Evolutionary conservation across 1,140 invertebrate species (phyloP).

Genomic region (Antheraea mylitta): DNA sequence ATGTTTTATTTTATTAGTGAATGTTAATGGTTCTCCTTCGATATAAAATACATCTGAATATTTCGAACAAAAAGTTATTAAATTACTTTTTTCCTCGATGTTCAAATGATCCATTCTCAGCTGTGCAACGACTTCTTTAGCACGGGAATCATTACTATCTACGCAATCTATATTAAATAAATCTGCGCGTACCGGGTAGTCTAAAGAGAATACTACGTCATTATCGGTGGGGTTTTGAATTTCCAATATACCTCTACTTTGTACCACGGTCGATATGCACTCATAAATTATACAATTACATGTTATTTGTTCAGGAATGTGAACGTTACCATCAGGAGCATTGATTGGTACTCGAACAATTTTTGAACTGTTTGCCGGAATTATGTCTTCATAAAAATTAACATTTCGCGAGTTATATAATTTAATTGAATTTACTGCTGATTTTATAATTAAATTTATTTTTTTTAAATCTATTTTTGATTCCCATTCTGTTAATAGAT

Average conservation of each 20-base stretch:
- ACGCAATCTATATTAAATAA: conserved; percentile 13
- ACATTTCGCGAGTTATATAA: conserved; percentile 23
- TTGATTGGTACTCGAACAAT: conserved; percentile 22
- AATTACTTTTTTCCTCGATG: no score
- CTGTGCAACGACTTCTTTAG: no score
- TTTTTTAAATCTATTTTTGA: no score
- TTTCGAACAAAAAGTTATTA: conserved; percentile 14
- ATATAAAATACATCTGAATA: conserved; percentile 17
- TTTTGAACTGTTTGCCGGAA: conserved; percentile 23
- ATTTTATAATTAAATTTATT: no score
- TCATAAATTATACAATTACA: conserved; percentile 26
- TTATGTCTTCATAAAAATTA: conserved; percentile 23
- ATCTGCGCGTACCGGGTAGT: not conserved
- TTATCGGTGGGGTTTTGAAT: conserved; percentile 18
- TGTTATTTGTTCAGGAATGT: conserved; percentile 20
- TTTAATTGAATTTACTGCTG: no score
- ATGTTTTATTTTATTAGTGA: conserved; percentile 9
- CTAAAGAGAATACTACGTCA: conserved; percentile 21
- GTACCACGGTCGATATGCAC: conserved; percentile 17
- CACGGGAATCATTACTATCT: not conserved
- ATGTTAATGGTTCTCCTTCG: no score
- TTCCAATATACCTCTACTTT: conserved; percentile 14
- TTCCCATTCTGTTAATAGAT: no score
- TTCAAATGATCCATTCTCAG: no score
- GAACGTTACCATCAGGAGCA: conserved; percentile 19